Evolutionary conservation across 2,888 invertebrate genomes (phyloP), one percentile per base, ranked within the genome.

Genomic region (Liodrosophila aerea): DNA sequence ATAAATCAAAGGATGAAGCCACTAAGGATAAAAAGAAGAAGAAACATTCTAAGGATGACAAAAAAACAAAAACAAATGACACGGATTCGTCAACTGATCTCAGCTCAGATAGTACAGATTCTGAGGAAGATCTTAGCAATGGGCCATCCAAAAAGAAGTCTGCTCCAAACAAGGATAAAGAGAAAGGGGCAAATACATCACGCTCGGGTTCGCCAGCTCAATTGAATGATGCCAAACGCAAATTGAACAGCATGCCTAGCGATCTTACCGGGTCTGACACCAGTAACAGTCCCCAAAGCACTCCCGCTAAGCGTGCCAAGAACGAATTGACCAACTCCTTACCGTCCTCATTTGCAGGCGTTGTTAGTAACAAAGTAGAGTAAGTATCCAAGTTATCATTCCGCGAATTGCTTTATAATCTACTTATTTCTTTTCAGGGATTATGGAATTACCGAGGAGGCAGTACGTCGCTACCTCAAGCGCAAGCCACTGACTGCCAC

Each of bases 401-500:
- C n/a, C n/a, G 2, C 12, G 7, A 18, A 0, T 1, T 36, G n/a
- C n/a, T n/a, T 33, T 11, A 1, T 43, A 13, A 36, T 37, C 4
- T 16, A 7, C 16, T 7, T 0, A 18, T 4, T 16, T 7, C 27
- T 37, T 47, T 62, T 34, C 87, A 95, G 95, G 87, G 96, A 96
- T 78, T 95, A 95, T 87, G 96, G 96, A 46, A 97, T 98, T 31
- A 97, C 97, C 0, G 98, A 98, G 88, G 98, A 98, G 83, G 96
- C 97, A 0, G 97, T 99, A 4, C 92, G 98, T 1, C 93, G 98
- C 11, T 99, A 99, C 91, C 91, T 99, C 29, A 95, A 96, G 90
- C 93, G 99, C 7, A 99, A 99, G 87, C 99, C 99, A 0, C 98
- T 99, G 95, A 99, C 99, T 0, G 96, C 98, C 0, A 98, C 97